Evolutionary conservation across 1,140 invertebrate genomes (phyloP).

Genomic region (Ganaspis sp.): DNA sequence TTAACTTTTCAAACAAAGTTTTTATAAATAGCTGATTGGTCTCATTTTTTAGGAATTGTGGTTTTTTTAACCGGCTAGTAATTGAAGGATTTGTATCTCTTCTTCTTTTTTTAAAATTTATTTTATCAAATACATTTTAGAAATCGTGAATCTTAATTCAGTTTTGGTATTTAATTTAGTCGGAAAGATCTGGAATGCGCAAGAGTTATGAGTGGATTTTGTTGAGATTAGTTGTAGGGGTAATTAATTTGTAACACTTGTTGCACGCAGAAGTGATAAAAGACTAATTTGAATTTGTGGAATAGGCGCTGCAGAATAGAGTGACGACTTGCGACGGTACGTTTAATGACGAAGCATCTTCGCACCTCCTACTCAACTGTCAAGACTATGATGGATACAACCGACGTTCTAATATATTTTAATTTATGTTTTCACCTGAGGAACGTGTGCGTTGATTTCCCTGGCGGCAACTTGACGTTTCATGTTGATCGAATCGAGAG

Average conservation of each 20-base stretch:
- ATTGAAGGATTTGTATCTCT: too few species aligned
- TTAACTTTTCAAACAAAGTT: too few species aligned
- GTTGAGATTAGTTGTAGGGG: background rate
- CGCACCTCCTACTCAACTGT: conserved; percentile 47
- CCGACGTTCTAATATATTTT: conserved; percentile 54
- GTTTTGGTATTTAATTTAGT: too few species aligned
- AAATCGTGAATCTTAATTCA: too few species aligned
- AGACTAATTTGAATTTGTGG: background rate
- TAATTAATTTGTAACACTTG: conserved; percentile 10
- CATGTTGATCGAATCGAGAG: conserved; percentile 26
- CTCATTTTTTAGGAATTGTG: too few species aligned
- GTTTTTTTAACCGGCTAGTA: too few species aligned
- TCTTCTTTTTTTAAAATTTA: too few species aligned
- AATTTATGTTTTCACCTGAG: conserved; percentile 64
- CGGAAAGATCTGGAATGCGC: too few species aligned
- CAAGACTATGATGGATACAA: conserved; percentile 59
- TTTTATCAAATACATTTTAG: too few species aligned
- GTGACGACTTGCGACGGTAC: conserved; percentile 4
- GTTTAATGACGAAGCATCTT: conserved; percentile 59
- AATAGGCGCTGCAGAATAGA: background rate
- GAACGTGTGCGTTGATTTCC: conserved; percentile 51
- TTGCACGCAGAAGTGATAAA: background rate
- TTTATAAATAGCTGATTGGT: too few species aligned
- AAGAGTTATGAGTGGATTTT: background rate
- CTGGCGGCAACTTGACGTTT: conserved; percentile 11